phyloP scores from a whole-genome alignment of 2,113 vertebrate genomes.

The Geococcyx californianus region DNA sequence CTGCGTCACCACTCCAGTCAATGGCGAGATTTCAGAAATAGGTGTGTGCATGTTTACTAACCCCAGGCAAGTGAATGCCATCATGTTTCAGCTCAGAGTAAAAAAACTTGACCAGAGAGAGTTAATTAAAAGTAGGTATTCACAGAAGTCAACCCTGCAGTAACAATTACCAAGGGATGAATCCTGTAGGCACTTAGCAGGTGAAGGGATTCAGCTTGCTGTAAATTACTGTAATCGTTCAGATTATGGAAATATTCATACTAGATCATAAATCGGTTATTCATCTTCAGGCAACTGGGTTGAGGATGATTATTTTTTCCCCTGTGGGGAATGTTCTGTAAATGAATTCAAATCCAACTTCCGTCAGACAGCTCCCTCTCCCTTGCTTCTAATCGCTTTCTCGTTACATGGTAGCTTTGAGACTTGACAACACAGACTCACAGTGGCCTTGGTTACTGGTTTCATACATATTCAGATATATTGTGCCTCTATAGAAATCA shows the following conservation, averaged over 20 bases:
- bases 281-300: conserved; percentile 37
- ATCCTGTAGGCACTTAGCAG: background rate
- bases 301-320: background rate
- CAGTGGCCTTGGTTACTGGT: conserved; percentile 48
- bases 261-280: conserved; percentile 41
- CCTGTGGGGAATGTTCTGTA: background rate
- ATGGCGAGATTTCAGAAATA: background rate
- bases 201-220: background rate
- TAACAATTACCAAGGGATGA: background rate
- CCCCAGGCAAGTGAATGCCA: conserved; percentile 8
- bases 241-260: conserved; percentile 54
- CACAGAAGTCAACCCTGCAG: background rate
- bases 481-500: background rate
- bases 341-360: conserved; percentile 57
- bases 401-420: conserved; percentile 26
- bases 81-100: background rate
- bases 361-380: conserved; percentile 23
- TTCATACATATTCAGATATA: conserved; percentile 50
- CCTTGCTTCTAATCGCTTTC: conserved; percentile 30
- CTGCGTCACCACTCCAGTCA: background rate
- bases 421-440: conserved; percentile 36
- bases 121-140: conserved; percentile 4
- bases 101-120: background rate
- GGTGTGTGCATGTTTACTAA: conserved; percentile 18
- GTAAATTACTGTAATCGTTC: conserved; percentile 26